Conservation (phyloP, 2,797 vertebrate genomes). For the Anguilla anguilla region DNA sequence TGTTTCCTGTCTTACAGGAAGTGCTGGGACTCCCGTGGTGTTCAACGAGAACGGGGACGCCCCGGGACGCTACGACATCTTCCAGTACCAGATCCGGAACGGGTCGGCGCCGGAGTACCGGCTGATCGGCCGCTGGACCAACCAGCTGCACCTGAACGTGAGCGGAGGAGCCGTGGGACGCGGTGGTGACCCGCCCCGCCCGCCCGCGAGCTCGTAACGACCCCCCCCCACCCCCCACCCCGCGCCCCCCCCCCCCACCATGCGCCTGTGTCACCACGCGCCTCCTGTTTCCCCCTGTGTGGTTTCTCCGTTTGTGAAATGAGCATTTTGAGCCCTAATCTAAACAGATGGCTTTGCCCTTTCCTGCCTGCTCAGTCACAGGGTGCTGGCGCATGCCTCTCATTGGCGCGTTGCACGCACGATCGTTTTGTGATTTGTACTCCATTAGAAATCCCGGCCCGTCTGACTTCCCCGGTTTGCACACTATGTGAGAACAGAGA, state of each 20-base stretch:
- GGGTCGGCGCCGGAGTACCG: slow-evolving; percentile 84
- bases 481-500: neutral
- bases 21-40: slow-evolving; percentile 89
- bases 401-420: neutral
- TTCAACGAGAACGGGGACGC: slow-evolving; percentile 97
- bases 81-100: slow-evolving; percentile 93
- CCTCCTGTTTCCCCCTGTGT: neutral
- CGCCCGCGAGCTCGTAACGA: no score
- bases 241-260: no score
- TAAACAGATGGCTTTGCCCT: neutral
- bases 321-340: neutral
- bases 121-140: slow-evolving; percentile 94
- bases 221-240: no score
- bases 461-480: neutral
- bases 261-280: neutral
- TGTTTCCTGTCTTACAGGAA: slow-evolving; percentile 74
- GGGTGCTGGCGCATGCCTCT: neutral
- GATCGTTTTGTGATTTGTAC: neutral
- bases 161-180: slow-evolving; percentile 49
- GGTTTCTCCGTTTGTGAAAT: neutral
- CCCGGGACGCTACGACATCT: slow-evolving; percentile 95
- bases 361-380: neutral
- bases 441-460: neutral
- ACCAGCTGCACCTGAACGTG: slow-evolving; percentile 89
- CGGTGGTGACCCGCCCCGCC: no score